Base-by-base conservation (phyloP, 2,113 vertebrate species). In the Nycticebus coucang region DNA sequence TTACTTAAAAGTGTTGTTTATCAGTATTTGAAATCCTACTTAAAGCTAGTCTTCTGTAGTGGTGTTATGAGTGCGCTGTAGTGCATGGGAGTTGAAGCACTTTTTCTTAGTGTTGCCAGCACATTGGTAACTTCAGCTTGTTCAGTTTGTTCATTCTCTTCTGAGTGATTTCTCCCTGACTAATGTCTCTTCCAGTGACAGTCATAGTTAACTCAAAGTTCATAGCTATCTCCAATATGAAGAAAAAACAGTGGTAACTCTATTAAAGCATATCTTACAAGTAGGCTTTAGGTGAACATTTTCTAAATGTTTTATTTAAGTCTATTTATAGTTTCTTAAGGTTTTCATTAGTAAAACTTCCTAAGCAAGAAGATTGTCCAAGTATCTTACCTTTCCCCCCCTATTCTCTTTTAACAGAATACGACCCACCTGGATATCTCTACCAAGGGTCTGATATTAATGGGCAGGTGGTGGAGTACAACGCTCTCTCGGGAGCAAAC, bases 371-470 rank as follows among this genome's bases (percentile, higher is more conserved):
- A 86, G 92, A 62, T 89, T 82, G 8, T 69, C 66, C 35, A 0
- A 5, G 55, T 60, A 37, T n/a, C 62, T 35, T 22, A 77, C 82
- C 83, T 53, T 85, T 71, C 26, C 9, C 21, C 41, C 21, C 57
- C 59, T 57, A 11, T 87, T 77, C 19, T 92, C 86, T 84, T 68
- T 66, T 91, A 95, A 22, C 94, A 99, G 99, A 99, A 33, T 99
- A 99, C 0, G 99, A 99, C 97, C 99, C 99, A 66, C 99, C 99
- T 0, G 98, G 99, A 41, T 99, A 99, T 74, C 98, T 99, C 74
- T 99, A 98, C 97, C 99, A 99, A 97, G 98, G 99, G 0, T 97
- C 99, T 0, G 99, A 99, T 53, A 95, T 99, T 97, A 99, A 93
- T 0, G 99, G 99, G 86, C 99, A 99, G 15, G 97, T 99, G 87